Conservation (phyloP, 1,140 invertebrate genomes). For the Catajapyx aquilonaris region DNA sequence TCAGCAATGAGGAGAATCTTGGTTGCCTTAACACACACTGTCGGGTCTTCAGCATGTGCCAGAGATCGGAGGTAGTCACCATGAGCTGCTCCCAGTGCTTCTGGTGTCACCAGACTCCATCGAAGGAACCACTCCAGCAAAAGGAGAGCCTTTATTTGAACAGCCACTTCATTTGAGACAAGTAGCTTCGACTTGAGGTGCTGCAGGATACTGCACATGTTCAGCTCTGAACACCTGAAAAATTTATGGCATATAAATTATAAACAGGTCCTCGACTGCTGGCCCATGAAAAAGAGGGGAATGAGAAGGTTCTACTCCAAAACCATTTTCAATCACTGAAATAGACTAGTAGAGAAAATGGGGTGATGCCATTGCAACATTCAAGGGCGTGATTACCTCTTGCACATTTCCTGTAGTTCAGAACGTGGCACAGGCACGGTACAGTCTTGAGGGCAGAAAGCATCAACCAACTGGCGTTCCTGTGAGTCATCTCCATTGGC, state of each 20-base stretch:
- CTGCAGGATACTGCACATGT: neutral
- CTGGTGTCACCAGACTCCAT: conserved; percentile 3
- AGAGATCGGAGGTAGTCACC: neutral
- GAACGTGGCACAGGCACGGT: neutral
- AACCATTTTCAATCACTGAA: neutral
- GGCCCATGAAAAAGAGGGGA: neutral
- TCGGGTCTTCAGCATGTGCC: neutral
- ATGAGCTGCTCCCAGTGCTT: neutral
- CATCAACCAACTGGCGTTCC: conserved; percentile 1
- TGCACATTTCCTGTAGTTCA: conserved; percentile 4
- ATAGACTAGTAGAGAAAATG: neutral
- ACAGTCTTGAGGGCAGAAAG: conserved; percentile 4
- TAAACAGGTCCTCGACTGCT: neutral
- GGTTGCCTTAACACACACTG: conserved; percentile 4
- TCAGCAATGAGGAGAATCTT: conserved; percentile 7
- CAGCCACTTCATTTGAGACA: neutral
- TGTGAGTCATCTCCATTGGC: neutral
- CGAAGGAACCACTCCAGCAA: conserved; percentile 8
- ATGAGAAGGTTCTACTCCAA: neutral
- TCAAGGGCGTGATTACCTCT: conserved; percentile 6
- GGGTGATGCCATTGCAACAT: neutral
- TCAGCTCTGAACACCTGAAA: neutral
- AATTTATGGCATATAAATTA: neutral
- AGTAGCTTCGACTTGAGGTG: neutral
- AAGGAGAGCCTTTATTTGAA: conserved; percentile 1